Percentiles rank a stretch among this genome's conserved stretches.
Conservation (phyloP, 2,113 vertebrate genomes). For the Rhabdornis inornatus region DNA sequence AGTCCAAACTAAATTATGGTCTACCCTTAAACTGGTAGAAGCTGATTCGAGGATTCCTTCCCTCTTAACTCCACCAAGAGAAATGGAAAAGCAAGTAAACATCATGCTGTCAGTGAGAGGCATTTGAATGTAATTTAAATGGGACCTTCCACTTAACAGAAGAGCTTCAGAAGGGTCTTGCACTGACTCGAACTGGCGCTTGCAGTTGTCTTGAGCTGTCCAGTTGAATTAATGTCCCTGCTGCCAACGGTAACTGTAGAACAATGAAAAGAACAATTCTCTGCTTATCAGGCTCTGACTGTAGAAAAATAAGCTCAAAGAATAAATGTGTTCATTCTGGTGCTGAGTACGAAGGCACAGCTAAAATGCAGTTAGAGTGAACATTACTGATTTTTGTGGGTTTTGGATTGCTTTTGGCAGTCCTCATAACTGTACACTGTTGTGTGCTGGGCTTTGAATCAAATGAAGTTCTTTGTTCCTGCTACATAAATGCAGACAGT, state of each 20-base stretch:
- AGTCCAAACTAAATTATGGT: background rate
- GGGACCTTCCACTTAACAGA: constrained; percentile 6
- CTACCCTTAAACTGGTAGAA: background rate
- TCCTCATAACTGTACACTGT: background rate
- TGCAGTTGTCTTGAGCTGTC: background rate
- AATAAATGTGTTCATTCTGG: constrained; percentile 8
- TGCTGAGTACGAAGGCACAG: background rate
- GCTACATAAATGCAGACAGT: constrained; percentile 2
- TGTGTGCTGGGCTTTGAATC: background rate
- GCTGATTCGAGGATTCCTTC: background rate
- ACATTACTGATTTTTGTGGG: constrained; percentile 13
- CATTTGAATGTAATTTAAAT: background rate
- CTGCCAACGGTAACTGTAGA: background rate
- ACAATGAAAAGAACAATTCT: constrained; percentile 24
- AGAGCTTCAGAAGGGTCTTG: constrained; percentile 37
- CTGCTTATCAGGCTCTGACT: background rate
- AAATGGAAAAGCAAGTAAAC: constrained; percentile 16
- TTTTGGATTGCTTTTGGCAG: constrained; percentile 38
- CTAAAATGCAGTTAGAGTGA: constrained; percentile 46
- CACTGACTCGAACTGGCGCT: background rate
- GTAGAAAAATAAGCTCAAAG: constrained; percentile 21
- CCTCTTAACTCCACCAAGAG: background rate
- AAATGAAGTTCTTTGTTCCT: constrained; percentile 17
- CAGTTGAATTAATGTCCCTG: background rate
- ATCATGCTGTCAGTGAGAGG: background rate